Conservation (phyloP, 2,888 invertebrate genomes). For the Caenorhabditis sp. region DNA sequence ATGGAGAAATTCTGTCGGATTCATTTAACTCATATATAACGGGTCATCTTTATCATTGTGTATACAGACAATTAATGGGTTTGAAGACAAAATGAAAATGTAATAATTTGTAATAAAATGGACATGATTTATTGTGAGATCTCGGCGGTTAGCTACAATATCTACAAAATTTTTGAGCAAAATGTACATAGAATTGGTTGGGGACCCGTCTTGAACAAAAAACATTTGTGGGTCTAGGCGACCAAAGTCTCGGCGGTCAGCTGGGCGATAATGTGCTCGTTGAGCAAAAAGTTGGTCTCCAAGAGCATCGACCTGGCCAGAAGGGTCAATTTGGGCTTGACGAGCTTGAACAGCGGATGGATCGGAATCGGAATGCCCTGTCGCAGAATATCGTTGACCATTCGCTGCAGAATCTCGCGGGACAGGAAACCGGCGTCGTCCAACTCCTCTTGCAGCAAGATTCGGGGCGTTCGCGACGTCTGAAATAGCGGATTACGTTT, state of each 20-base stretch:
- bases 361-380: conserved; percentile 78
- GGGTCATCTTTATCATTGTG: too few relatives aligned
- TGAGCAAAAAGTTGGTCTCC: conserved; percentile 75
- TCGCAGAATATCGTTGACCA: conserved; percentile 76
- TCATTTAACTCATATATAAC: too few relatives aligned
- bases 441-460: conserved; percentile 75
- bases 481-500: conserved; percentile 33
- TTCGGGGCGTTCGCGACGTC: conserved; percentile 72
- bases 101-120: not conserved
- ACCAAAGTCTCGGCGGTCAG: conserved; percentile 66
- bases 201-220: not conserved
- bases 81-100: too few relatives aligned
- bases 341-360: conserved; percentile 76
- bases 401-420: conserved; percentile 73
- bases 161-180: not conserved
- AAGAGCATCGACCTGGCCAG: conserved; percentile 73
- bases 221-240: conserved; percentile 15
- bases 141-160: not conserved
- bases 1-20: not conserved
- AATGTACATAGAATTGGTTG: conserved; percentile 22
- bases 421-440: conserved; percentile 76
- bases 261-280: conserved; percentile 74
- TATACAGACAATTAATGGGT: too few relatives aligned
- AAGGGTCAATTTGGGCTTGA: conserved; percentile 75
- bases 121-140: not conserved